Evolutionary conservation across 2,888 invertebrate species (phyloP), one percentile per base, ranked within the genome.

Genomic region (Amiota minor): DNA sequence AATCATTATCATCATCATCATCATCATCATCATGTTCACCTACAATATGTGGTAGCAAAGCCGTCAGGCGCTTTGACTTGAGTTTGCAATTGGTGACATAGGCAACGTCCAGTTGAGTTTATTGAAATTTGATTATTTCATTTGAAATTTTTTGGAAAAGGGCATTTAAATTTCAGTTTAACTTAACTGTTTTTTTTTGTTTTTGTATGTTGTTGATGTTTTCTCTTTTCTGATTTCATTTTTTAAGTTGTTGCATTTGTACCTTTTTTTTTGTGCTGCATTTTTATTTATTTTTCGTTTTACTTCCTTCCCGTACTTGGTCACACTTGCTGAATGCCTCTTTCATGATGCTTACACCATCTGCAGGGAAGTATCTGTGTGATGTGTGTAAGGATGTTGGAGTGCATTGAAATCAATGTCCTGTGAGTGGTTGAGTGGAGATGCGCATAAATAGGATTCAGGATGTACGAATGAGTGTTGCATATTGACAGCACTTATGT

Each of bases 341-440:
- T 59, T 59, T 59, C 20, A 59, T 50, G 53, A 50, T 59, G 59
- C 59, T 59, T 59, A 35, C 55, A 14, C 18, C 18, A 18, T 55
- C n/a, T 14, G 55, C 6, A 16, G 8, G 53, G 14, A 12, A 11
- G 11, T 53, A 8, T 55, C 14, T 14, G 18, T 55, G 55, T 55
- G 35, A 35, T 35, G 6, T 35, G 35, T 35, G 35, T 35, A 35
- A 35, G 35, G 35, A 35, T 35, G 35, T 35, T 35, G 35, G 55
- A 46, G 67, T 53, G 65, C 20, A 47, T 65, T 53, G 53, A 53
- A 68, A 68, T 68, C 67, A 68, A 68, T 68, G 67, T 68, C 67
- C 67, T 68, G 23, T n/a, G 67, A 68, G 50, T 68, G 50, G 50
- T 53, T 65, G 11, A 65, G 65, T 65, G 46, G 65, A n/a, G 23